Conservation (phyloP, 2,113 vertebrate species). For the Ivindomyrus marchei region DNA sequence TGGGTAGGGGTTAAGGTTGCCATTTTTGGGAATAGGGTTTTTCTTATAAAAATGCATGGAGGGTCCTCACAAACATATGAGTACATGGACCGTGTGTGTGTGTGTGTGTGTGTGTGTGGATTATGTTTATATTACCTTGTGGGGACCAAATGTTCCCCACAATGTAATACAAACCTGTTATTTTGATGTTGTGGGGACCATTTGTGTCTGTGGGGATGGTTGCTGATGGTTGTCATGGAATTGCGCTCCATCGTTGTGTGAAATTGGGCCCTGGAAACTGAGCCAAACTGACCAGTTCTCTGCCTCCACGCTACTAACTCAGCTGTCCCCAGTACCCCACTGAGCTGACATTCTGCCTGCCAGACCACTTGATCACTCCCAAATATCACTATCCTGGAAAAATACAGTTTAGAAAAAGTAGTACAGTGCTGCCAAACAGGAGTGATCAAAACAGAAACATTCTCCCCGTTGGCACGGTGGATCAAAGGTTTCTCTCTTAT, state of each 20-base stretch:
- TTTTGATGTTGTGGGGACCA: too few species aligned
- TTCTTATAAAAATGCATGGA: not conserved
- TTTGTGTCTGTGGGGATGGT: not conserved
- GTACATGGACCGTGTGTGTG: not conserved
- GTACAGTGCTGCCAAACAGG: not conserved
- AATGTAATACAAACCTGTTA: too few species aligned
- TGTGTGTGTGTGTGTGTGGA: not conserved
- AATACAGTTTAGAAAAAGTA: not conserved
- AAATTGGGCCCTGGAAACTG: conserved; percentile 55
- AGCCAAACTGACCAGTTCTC: conserved; percentile 44
- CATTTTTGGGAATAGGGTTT: not conserved
- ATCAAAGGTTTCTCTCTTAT: not conserved
- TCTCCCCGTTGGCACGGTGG: not conserved
- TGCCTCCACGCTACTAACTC: conserved; percentile 25
- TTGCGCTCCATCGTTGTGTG: conserved; percentile 61
- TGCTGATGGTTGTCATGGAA: conserved; percentile 23
- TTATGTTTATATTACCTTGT: not conserved
- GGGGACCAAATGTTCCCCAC: too few species aligned
- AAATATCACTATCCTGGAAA: not conserved
- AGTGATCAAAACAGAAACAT: not conserved
- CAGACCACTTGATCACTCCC: not conserved
- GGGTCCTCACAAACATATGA: not conserved
- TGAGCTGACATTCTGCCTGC: not conserved
- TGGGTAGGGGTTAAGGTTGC: not conserved
- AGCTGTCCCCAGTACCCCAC: not conserved